Conservation (phyloP, 2,113 vertebrate genomes). For the Ovibos moschatus region DNA sequence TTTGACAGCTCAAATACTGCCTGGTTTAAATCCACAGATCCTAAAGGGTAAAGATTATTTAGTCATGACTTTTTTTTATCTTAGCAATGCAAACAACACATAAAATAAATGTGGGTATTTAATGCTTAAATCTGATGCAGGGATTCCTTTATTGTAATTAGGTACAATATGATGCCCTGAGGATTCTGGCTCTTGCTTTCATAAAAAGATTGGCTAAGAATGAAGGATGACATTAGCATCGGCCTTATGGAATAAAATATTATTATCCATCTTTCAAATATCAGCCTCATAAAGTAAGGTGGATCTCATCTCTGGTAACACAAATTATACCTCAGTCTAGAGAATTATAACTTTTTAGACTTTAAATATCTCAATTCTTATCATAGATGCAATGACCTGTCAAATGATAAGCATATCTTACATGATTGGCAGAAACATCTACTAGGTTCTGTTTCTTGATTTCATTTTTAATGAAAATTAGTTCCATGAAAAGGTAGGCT, state of each 20-base stretch:
- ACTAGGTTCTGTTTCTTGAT: not conserved
- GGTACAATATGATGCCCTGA: not conserved
- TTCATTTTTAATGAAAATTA: not conserved
- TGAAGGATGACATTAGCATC: slow-evolving; percentile 30
- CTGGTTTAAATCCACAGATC: not conserved
- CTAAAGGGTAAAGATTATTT: slow-evolving; percentile 1
- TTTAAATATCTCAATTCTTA: slow-evolving; percentile 23
- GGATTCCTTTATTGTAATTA: slow-evolving; percentile 1
- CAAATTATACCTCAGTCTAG: not conserved
- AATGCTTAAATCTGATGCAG: not conserved
- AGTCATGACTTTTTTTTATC: not conserved
- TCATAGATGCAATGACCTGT: not conserved
- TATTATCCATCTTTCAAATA: slow-evolving; percentile 27
- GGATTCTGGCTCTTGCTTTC: slow-evolving; percentile 5
- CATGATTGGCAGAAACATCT: not conserved
- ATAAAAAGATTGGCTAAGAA: slow-evolving; percentile 5
- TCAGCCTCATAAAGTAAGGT: not conserved
- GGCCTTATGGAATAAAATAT: slow-evolving; percentile 16
- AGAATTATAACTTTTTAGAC: not conserved
- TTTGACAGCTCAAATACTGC: not conserved
- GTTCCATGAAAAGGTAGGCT: not conserved
- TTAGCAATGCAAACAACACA: not conserved
- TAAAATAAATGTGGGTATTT: slow-evolving; percentile 18
- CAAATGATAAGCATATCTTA: not conserved
- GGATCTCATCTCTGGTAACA: not conserved